Evolutionary conservation across 2,888 invertebrate species (phyloP).

Genomic region (Exocentrus adspersus): DNA sequence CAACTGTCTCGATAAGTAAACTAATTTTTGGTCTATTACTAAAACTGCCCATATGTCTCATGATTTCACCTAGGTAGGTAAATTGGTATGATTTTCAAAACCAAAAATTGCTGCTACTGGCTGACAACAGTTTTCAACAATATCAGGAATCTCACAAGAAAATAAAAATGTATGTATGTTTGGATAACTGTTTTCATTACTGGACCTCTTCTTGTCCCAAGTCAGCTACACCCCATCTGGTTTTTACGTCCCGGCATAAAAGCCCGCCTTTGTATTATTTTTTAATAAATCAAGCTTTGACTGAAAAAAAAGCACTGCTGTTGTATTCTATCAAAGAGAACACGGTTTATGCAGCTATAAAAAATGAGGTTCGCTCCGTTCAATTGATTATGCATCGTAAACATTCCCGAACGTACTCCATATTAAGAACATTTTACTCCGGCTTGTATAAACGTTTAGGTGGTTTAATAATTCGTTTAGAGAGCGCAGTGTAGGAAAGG

Average conservation of each 20-base stretch:
- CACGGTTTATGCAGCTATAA: background rate
- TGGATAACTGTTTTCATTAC: too few relatives aligned
- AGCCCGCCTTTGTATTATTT: constrained; percentile 15
- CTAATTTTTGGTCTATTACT: too few relatives aligned
- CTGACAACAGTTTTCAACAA: too few relatives aligned
- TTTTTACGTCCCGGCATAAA: constrained; percentile 12
- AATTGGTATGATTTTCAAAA: too few relatives aligned
- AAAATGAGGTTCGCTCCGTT: constrained; percentile 4
- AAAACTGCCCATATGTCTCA: too few relatives aligned
- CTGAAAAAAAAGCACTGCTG: constrained; percentile 12
- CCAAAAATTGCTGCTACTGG: too few relatives aligned
- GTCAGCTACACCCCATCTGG: constrained; percentile 11
- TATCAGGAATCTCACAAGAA: background rate
- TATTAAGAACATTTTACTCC: constrained; percentile 25
- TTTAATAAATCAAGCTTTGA: constrained; percentile 17
- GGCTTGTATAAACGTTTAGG: constrained; percentile 27
- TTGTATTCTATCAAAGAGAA: constrained; percentile 2
- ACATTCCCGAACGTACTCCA: constrained; percentile 15
- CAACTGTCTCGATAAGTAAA: too few relatives aligned
- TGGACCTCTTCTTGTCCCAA: too few relatives aligned
- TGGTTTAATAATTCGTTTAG: constrained; percentile 33
- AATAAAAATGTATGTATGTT: background rate
- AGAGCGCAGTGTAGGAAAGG: constrained; percentile 25
- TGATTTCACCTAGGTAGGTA: too few relatives aligned
- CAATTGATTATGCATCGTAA: constrained; percentile 20